Base-by-base conservation (phyloP, 2,888 invertebrate genomes). In the Hypercompe scribonia region DNA sequence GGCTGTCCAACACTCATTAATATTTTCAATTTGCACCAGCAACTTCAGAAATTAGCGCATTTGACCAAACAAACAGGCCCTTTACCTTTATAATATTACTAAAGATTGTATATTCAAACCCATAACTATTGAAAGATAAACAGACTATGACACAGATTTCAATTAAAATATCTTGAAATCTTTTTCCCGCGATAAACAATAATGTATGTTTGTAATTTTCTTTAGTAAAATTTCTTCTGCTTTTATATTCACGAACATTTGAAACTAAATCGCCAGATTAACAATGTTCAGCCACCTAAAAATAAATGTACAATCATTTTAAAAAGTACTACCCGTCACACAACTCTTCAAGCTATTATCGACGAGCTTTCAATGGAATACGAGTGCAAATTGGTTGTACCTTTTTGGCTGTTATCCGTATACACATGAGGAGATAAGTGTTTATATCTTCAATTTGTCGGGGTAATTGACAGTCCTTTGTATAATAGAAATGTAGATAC, bases 381-480 rank as follows among this genome's bases (percentile, higher is more conserved):
- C 3, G 24, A 33, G 3, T 18, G 18, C 70, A 70, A 80, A 63
- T 76, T 15, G 28, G 28, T 15, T 72, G 70, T 18, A 76, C 18
- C 46, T 65, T 68, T 74, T 65, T 15, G 11, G 36, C 24, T 46
- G 10, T 61, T 61, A 39, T 65, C n/a, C 65, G 64, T n/a, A 66
- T 66, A 70, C 36, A 73, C 33, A 24, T 34, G 18, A 71, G 66
- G 70, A n/a, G 63, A 61, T 54, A 66, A 65, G 73, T 64, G 78
- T 75, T 69, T 71, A 70, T 18, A 65, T 71, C 78, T 83, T 67
- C 79, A 85, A 85, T 83, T 85, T 85, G 78, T 76, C 78, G 77
- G 72, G 74, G 75, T 84, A 84, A 83, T 84, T 84, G 84, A 78
- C 84, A 79, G 77, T 77, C 68, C 75, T 77, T 68, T 73, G 63